phyloP scores from a whole-genome alignment of 2,797 vertebrate species.

The Intellagama lesueurii region DNA sequence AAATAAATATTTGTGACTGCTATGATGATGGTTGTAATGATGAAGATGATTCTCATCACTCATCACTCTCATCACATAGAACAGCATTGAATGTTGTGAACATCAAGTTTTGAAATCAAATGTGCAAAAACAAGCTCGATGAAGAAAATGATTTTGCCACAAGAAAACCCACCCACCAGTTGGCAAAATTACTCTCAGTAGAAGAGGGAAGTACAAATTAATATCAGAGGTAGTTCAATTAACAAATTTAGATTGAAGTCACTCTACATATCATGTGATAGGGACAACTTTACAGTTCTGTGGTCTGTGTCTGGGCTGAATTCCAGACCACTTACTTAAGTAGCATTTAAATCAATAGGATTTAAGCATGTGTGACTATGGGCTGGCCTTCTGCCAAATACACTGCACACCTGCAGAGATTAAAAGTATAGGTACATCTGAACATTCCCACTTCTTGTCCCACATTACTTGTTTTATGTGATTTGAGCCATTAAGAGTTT shows the following conservation, averaged over 20 bases:
- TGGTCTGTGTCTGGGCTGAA: slow-evolving; percentile 11
- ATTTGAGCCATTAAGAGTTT: not conserved
- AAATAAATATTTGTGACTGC: too few species aligned
- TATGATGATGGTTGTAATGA: too few species aligned
- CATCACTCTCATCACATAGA: not conserved
- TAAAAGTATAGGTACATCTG: not conserved
- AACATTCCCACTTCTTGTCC: not conserved
- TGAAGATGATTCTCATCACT: not conserved
- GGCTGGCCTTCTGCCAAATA: slow-evolving; percentile 26
- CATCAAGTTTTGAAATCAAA: not conserved
- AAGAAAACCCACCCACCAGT: not conserved
- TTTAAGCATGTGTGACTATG: slow-evolving; percentile 22
- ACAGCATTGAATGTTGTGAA: not conserved
- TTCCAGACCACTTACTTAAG: slow-evolving; percentile 37
- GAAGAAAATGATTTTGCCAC: not conserved
- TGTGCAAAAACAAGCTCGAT: not conserved
- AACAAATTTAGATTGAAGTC: slow-evolving; percentile 11
- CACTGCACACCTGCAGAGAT: not conserved
- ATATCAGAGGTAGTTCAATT: not conserved
- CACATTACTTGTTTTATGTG: not conserved
- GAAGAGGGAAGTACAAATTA: not conserved
- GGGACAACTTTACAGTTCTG: not conserved
- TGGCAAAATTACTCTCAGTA: not conserved
- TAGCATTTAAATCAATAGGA: slow-evolving; percentile 37
- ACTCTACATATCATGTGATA: not conserved